Conservation (phyloP, 23 tunicate species). For the Aplidium turbinatum region DNA sequence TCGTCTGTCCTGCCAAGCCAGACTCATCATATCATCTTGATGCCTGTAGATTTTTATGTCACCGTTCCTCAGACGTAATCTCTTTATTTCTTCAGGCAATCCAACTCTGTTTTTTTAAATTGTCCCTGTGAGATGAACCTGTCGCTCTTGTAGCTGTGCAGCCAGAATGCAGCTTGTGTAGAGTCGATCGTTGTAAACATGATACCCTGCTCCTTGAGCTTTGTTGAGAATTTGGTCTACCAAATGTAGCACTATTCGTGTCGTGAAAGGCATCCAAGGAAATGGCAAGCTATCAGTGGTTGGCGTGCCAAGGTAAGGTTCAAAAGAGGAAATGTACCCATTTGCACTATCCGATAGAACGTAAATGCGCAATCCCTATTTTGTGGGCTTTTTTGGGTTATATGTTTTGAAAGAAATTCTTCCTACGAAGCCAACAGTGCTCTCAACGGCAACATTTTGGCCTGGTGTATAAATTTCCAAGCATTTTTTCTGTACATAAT, state of each 20-base stretch:
- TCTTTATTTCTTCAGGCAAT: too few relatives aligned
- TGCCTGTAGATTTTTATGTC: too few relatives aligned
- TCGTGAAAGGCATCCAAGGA: slow-evolving; percentile 14
- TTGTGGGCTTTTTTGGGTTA: slow-evolving; percentile 43
- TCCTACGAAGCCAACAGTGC: slow-evolving; percentile 39
- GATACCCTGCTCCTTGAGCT: slow-evolving; percentile 17
- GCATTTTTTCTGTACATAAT: slow-evolving; percentile 24
- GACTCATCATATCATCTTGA: too few relatives aligned
- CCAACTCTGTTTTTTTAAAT: too few relatives aligned
- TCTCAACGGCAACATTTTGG: slow-evolving; percentile 29
- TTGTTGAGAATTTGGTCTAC: slow-evolving; percentile 25
- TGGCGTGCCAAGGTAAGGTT: slow-evolving; percentile 33
- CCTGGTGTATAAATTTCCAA: slow-evolving; percentile 13
- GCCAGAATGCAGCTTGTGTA: slow-evolving; percentile 9
- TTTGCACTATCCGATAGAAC: slow-evolving; percentile 19
- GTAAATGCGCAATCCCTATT: slow-evolving; percentile 37
- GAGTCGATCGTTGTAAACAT: slow-evolving; percentile 34
- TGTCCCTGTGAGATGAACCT: too few relatives aligned
- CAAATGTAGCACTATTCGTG: slow-evolving; percentile 31
- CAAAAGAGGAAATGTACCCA: slow-evolving; percentile 31
- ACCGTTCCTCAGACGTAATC: too few relatives aligned
- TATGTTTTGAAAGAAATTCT: slow-evolving; percentile 36
- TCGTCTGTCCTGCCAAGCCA: too few relatives aligned
- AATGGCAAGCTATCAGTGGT: neutral
- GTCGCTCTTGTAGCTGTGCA: too few relatives aligned